Evolutionary conservation across 2,888 invertebrate species (phyloP), one percentile per base, ranked within the genome.

Genomic region (Sarcophaga subvicina): DNA sequence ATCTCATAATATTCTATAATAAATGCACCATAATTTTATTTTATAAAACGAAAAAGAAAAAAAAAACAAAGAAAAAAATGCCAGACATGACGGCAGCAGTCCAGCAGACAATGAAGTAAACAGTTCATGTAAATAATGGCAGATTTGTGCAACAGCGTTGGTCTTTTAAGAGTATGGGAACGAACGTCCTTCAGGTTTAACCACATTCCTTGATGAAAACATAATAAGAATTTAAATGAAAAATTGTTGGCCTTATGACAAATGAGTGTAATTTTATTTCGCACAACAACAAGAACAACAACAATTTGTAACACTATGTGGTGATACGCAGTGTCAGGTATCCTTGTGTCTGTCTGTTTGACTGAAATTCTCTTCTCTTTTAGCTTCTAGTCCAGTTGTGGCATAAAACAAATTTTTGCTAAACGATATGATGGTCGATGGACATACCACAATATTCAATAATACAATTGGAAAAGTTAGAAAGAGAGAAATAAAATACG

Each of bases 141-240:
- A n/a, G 60, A 20, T 6, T 64, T 45, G 10, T 25, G 10, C 63
- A 64, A 62, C 27, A 62, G 63, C n/a, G 69, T 27, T 54, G 64
- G 67, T 49, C 64, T 54, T 69, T 73, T 37, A 37, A 59, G 69
- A 73, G 59, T 54, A 17, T 77, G 60, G 64, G 64, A 79, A 76
- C 62, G 66, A 85, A 86, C 86, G 86, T 88, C 88, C 88, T 82
- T 88, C 88, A 88, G 86, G 86, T 88, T 88, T 88, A 83, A 84
- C 88, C 83, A 67, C 86, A 85, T 86, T 85, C 87, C 81, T 82
- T 88, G 88, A 87, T 88, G 88, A 88, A 88, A 88, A 87, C 88
- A 87, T 88, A 88, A 88, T 88, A 87, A 88, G 88, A 86, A 88
- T 71, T 79, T 87, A 82, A 88, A 88, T 87, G 88, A 88, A 88